Evolutionary conservation across 2,797 vertebrate species (phyloP).

Genomic region (Gymnocypris eckloni): DNA sequence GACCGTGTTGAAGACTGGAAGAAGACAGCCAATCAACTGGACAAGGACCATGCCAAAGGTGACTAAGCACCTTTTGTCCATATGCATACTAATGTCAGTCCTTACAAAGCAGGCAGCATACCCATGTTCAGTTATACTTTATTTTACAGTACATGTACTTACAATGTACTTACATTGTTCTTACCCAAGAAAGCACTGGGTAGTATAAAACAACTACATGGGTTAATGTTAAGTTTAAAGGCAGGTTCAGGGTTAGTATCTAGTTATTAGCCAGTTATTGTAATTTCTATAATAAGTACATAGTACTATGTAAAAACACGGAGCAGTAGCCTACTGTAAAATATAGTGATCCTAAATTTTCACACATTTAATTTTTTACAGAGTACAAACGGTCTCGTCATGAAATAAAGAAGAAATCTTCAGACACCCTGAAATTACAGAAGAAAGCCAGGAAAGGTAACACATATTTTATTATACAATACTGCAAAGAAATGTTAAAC

Average conservation of each 20-base stretch:
- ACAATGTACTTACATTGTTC: background rate
- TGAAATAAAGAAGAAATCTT: slow-evolving; percentile 98
- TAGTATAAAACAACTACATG: background rate
- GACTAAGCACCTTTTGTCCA: slow-evolving; percentile 7
- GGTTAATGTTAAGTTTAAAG: background rate
- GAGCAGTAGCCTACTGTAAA: background rate
- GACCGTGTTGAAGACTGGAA: slow-evolving; percentile 99
- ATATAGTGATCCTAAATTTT: background rate
- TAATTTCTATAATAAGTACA: background rate
- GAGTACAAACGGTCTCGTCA: slow-evolving; percentile 97
- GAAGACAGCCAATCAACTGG: slow-evolving; percentile 94
- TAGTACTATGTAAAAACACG: too few species aligned
- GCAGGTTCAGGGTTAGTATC: background rate
- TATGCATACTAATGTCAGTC: background rate
- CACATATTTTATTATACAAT: background rate
- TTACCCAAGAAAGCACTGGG: background rate
- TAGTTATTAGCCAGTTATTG: background rate
- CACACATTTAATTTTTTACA: slow-evolving; percentile 60
- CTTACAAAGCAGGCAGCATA: background rate
- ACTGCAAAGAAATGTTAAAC: background rate
- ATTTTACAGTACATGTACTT: background rate
- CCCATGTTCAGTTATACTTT: background rate
- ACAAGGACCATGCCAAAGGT: slow-evolving; percentile 99
- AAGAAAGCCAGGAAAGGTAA: slow-evolving; percentile 98
- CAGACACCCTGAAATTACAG: slow-evolving; percentile 96